These are phyloP conservation scores for Oscheius sp. DNA, from an alignment of 2,888 invertebrate genomes.

Conservation along the genomic window DNA sequence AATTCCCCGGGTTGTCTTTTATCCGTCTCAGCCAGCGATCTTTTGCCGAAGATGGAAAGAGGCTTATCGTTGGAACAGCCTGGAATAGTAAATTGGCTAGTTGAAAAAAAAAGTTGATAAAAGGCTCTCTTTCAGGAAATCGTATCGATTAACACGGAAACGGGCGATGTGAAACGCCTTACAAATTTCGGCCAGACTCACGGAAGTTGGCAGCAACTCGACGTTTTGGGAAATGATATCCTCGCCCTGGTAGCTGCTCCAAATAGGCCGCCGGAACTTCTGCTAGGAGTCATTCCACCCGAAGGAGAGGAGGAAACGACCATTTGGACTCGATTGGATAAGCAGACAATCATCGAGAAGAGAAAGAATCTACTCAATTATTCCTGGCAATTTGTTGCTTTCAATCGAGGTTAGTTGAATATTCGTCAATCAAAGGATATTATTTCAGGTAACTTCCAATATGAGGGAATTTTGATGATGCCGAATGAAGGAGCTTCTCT, in stretches of 20 bases:
- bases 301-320: conserved; percentile 42
- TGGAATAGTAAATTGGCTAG: conserved; percentile 58
- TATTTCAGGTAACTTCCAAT: conserved; percentile 39
- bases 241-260: conserved; percentile 59
- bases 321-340: conserved; percentile 52
- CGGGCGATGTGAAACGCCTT: conserved; percentile 43
- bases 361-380: conserved; percentile 44
- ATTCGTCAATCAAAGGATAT: neutral
- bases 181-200: conserved; percentile 50
- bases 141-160: conserved; percentile 44
- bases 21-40: conserved; percentile 34
- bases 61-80: conserved; percentile 49
- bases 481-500: conserved; percentile 46
- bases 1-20: conserved; percentile 38
- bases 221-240: conserved; percentile 55
- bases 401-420: conserved; percentile 37
- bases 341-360: conserved; percentile 37
- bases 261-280: conserved; percentile 56
- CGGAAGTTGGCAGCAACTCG: conserved; percentile 60
- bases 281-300: conserved; percentile 48
- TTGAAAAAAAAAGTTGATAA: neutral
- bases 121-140: conserved; percentile 55
- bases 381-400: conserved; percentile 46
- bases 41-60: conserved; percentile 56
- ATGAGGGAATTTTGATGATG: conserved; percentile 63